Conservation (phyloP, 1,140 invertebrate genomes). For the Pteromalus puparum region DNA sequence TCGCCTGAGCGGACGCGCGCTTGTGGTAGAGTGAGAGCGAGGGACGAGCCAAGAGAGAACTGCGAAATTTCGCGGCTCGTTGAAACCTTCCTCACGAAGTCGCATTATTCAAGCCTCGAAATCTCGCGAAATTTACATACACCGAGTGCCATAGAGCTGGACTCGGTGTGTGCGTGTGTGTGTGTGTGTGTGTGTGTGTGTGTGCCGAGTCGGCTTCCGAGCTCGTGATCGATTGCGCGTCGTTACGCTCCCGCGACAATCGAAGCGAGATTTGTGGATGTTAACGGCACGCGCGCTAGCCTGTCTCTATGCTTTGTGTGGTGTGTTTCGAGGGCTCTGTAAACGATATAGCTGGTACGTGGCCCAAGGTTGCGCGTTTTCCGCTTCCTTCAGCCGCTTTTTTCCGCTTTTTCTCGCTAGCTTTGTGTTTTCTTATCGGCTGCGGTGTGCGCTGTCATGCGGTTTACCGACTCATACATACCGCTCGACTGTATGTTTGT, state of each 20-base stretch:
- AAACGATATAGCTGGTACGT: not conserved
- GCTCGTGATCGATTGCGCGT: conserved; percentile 13
- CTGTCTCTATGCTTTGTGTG: not conserved
- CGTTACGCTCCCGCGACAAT: not conserved
- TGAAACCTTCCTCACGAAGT: not conserved
- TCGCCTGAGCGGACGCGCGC: not conserved
- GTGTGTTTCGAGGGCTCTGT: not conserved
- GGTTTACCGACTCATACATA: not conserved
- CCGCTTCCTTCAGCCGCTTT: not conserved
- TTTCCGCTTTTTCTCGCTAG: not conserved
- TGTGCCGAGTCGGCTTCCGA: not conserved
- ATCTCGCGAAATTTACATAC: conserved; percentile 19
- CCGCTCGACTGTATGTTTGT: not conserved
- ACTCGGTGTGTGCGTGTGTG: not conserved
- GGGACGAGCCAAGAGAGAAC: not conserved
- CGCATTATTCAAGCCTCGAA: conserved; percentile 16
- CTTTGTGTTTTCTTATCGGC: not conserved
- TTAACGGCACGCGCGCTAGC: not conserved
- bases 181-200: no score
- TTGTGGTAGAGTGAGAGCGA: no score
- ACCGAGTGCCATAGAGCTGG: not conserved
- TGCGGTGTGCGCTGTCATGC: not conserved
- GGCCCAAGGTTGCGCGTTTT: not conserved
- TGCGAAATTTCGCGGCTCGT: conserved; percentile 9
- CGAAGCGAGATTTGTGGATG: conserved; percentile 24